Evolutionary conservation across 1,140 invertebrate genomes (phyloP), one percentile per base, ranked within the genome.

Genomic region (Ceratosolen solmsi): DNA sequence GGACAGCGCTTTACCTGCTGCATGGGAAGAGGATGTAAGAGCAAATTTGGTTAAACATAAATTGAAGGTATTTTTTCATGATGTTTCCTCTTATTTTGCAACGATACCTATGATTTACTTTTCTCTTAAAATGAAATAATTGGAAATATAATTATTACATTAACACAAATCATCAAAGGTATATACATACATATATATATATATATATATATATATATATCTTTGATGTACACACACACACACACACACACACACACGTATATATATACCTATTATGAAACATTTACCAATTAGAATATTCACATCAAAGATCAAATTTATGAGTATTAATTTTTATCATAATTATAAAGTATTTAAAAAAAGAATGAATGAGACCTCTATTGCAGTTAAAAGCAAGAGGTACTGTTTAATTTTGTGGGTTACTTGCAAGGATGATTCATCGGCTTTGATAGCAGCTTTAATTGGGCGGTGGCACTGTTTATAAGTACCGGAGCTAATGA

Each of bases 11-110:
- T 93, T 97, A 84, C 96, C 96, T 87, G 95, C 95, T 88, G 96
- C 96, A 89, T 97, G 96, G 96, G 96, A 97, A 89, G 96, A 97
- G 91, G 96, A 97, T 93, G 96, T 97, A 84, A 93, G 96, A 87
- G 95, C 95, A 74, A 97, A 97, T 92, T 93, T 98, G 83, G 93
- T 95, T 84, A 96, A 96, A 92, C 96, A 98, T 93, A 96, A 96
- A 92, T 94, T 96, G 87, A 95, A 95, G 92, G 91, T 91, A 65
- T 41, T 82, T 56, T 65, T 56, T 71, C 54, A 5, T 38, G 54
- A 33, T 11, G 8, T 49, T 70, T 3, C 7, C 17, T 30, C 22
- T 36, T 36, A 73, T 36, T 36, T 36, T 20, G 51, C 41, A 70
- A 70, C 8, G 9, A 41, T 8, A 38, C 1, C 2, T n/a, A 38